Evolutionary conservation across 1,140 invertebrate species (phyloP), one percentile per base, ranked within the genome.

Genomic region (Drosophila pruinosa): DNA sequence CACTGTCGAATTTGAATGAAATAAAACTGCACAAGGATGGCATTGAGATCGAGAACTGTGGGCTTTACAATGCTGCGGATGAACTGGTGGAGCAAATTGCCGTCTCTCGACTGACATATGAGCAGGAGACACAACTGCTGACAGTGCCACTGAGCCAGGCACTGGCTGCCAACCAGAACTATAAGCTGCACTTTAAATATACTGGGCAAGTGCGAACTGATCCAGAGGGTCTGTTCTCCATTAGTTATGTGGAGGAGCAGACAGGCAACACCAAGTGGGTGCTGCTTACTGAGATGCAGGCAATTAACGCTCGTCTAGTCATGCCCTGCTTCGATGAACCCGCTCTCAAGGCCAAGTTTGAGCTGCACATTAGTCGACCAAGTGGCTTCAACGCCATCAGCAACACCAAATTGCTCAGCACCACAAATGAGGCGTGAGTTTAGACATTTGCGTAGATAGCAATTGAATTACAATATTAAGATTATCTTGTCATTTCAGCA

Each of bases 261-360:
- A 85, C 24, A 0, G 21, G 81, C 2, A 80, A 45, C 52, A 90
- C 50, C 90, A 92, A 83, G 89, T 91, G 93, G 79, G 92, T 96
- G 34, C 92, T 94, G 0, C 92, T 93, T 0, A 97, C 97, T 34
- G 96, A 98, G 82, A 95, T 98, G 75, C 95, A 97, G 81, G 94
- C 96, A 2, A 95, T 95, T 0, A 94, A 95, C 83, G 97, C 97
- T 0, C 93, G 97, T 54, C 93, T 94, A 43, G 95, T 96, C 0
- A 98, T 98, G 79, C 97, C 97, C 0, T 98, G 96, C 89, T 96
- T 97, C 89, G 97, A 98, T 90, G 97, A 98, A 78, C 96, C 96
- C 0, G 93, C 94, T 1, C 94, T 97, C 48, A 98, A 98, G 90
- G 95, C 97, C 2, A 93, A 92, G 0, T 98, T 97, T 78, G 93